phyloP scores from a whole-genome alignment of 2,888 invertebrate genomes.

The Odontomyia ornata region DNA sequence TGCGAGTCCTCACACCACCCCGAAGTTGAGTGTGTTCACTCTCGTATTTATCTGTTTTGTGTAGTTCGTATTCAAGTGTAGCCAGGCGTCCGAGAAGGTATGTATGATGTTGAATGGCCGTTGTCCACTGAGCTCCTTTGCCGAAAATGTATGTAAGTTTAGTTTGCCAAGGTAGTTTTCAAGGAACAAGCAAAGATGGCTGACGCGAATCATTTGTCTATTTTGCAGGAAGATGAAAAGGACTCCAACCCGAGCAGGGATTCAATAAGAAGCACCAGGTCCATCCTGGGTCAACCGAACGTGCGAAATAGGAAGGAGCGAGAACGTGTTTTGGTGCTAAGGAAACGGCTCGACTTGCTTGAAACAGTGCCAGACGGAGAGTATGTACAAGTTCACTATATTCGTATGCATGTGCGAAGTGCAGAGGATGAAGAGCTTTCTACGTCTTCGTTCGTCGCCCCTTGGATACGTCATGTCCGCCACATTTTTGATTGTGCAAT shows the following conservation, averaged over 20 bases:
- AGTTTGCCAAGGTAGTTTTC: slow-evolving; percentile 22
- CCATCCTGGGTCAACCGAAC: not conserved
- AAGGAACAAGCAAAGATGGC: slow-evolving; percentile 49
- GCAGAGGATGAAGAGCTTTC: slow-evolving; percentile 44
- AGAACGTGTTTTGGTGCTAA: slow-evolving; percentile 44
- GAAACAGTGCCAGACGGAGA: slow-evolving; percentile 46
- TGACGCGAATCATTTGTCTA: slow-evolving; percentile 50
- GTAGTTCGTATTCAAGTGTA: not conserved
- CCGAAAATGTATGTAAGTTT: slow-evolving; percentile 11
- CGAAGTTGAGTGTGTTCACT: not conserved
- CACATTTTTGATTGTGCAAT: slow-evolving; percentile 49
- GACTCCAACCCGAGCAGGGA: not conserved
- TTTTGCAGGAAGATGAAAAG: slow-evolving; percentile 46
- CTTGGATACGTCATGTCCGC: slow-evolving; percentile 31
- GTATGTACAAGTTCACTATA: too few species aligned
- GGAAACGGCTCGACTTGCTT: slow-evolving; percentile 46
- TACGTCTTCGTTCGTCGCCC: slow-evolving; percentile 20
- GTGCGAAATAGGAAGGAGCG: slow-evolving; percentile 11
- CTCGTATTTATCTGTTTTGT: slow-evolving; percentile 13
- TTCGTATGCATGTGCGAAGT: slow-evolving; percentile 16
- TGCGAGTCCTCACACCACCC: slow-evolving; percentile 3
- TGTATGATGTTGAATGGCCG: slow-evolving; percentile 21
- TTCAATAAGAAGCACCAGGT: slow-evolving; percentile 16
- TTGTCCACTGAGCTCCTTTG: slow-evolving; percentile 13
- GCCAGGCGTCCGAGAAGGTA: not conserved